Evolutionary conservation across 2,113 vertebrate genomes (phyloP).

Genomic region (Ailuropoda melanoleuca): DNA sequence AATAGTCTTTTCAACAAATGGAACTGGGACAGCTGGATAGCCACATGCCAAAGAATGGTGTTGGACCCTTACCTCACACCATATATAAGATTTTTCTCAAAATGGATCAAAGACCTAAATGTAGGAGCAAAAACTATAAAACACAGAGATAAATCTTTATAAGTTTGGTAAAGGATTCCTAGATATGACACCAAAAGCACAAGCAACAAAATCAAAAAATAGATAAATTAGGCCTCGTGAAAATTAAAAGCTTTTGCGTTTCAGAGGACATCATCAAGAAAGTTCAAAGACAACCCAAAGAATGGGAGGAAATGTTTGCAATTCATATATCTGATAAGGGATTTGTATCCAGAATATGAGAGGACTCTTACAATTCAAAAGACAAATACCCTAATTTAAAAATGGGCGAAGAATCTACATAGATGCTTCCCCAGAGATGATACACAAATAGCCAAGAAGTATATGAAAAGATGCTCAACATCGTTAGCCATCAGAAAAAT

Average conservation of each 20-base stretch:
- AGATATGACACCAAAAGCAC: neutral
- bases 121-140: neutral
- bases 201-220: neutral
- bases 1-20: neutral
- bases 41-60: neutral
- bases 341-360: neutral
- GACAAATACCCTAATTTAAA: neutral
- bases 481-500: neutral
- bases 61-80: neutral
- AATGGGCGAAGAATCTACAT: conserved; percentile 4
- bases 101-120: neutral
- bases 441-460: neutral
- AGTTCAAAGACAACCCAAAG: neutral
- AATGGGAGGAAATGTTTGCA: neutral
- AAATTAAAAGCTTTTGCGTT: neutral
- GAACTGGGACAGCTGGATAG: neutral
- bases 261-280: neutral
- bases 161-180: neutral
- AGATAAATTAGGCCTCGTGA: neutral
- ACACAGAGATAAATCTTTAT: neutral
- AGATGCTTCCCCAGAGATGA: neutral
- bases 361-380: conserved; percentile 12
- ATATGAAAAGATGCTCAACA: neutral
- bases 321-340: neutral
- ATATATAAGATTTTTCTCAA: neutral